A percentile compares a stretch with the other conserved stretches of the same genome.
phyloP scores from a whole-genome alignment of 2,888 invertebrate species.

The Clunio marinus region DNA sequence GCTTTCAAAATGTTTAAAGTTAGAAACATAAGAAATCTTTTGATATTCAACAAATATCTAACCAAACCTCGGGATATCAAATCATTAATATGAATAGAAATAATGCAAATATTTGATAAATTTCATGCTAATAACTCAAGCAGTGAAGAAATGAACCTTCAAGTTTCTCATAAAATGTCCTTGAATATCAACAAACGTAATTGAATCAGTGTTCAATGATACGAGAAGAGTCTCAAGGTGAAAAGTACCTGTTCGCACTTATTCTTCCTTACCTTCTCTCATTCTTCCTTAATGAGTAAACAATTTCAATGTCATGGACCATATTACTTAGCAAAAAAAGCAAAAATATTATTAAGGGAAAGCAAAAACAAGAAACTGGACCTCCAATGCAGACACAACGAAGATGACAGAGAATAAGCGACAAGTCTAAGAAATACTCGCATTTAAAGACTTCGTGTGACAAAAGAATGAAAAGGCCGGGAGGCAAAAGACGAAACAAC shows the following conservation, averaged over 20 bases:
- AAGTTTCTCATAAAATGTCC: no score
- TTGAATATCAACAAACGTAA: no score
- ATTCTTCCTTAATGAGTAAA: background rate
- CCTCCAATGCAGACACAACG: constrained; percentile 28
- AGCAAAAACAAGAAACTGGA: constrained; percentile 21
- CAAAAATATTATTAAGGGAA: background rate
- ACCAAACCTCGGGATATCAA: no score
- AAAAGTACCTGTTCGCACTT: constrained; percentile 36
- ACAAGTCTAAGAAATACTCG: background rate
- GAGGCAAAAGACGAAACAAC: background rate
- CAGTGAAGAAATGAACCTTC: no score
- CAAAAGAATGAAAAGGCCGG: constrained; percentile 13
- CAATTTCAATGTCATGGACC: constrained; percentile 18
- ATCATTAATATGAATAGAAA: no score
- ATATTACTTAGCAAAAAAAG: background rate
- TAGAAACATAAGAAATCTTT: no score
- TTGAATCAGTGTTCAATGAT: no score
- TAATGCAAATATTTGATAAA: no score
- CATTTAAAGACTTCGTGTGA: constrained; percentile 20
- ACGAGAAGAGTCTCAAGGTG: background rate
- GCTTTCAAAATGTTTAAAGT: background rate
- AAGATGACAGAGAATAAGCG: background rate
- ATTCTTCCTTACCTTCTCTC: background rate
- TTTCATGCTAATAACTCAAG: no score
- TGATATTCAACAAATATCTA: no score